Evolutionary conservation across 2,888 invertebrate species (phyloP), one percentile per base, ranked within the genome.

Genomic region (Dicycla oo): DNA sequence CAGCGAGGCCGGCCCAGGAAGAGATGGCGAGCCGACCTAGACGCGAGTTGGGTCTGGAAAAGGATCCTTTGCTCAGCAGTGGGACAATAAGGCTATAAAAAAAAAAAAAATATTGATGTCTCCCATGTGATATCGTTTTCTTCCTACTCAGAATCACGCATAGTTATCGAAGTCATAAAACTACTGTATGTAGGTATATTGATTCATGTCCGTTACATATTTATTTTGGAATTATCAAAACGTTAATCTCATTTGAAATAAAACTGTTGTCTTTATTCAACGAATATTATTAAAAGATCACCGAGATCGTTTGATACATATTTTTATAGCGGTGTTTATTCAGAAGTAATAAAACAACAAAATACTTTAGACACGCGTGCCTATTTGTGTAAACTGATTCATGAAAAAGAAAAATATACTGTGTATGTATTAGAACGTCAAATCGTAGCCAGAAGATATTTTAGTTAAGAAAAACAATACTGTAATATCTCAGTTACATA

Each of bases 401-500:
- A n/a, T n/a, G n/a, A n/a, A 43, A 45, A 60, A 67, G 72, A 78
- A 81, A 78, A 82, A 79, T 72, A 82, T 67, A 64, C 60, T 56
- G 30, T 60, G 49, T 60, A 23, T 75, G 38, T 75, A 60, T 61
- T 45, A 57, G 23, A 58, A 54, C 71, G 34, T 66, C 51, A 56
- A 63, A 45, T 60, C 49, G 23, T 66, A 57, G 65, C 20, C n/a
- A n/a, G 54, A 34, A 40, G 38, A 67, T 64, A 64, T 78, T 81
- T 81, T 62, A 38, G 57, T 30, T 30, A 56, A 57, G 38, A 75
- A 81, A 62, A 81, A 67, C 26, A 80, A 61, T 13, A 51, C 23
- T 60, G 38, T 13, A 23, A 45, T 4, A 49, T 62, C 45, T 81
- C 30, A 51, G 45, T 63, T 63, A 53, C 13, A 57, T 54, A 64